These are phyloP conservation scores for Philonicus albiceps DNA, from an alignment of 2,888 invertebrate genomes.

Conservation along the genomic window DNA sequence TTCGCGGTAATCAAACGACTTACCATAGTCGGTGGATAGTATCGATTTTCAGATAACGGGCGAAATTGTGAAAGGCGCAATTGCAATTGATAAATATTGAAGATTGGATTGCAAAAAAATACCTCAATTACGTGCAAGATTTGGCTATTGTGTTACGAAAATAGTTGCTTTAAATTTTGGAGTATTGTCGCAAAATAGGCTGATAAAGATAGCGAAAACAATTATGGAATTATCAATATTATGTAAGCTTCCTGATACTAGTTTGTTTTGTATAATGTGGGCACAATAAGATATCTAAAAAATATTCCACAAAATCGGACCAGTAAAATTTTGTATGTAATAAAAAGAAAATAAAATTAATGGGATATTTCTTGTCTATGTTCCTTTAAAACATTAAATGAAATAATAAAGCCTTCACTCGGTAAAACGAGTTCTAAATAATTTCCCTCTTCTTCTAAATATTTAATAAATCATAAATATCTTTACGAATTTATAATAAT, in stretches of 20 bases:
- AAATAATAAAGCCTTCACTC: too few species aligned
- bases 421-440: too few species aligned
- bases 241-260: neutral
- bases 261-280: too few species aligned
- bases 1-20: neutral
- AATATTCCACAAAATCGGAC: too few species aligned
- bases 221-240: neutral
- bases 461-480: too few species aligned
- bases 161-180: neutral
- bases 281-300: too few species aligned
- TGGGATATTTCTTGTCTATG: too few species aligned
- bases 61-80: neutral
- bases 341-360: too few species aligned
- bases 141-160: neutral
- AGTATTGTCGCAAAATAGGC: neutral
- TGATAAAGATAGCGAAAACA: neutral
- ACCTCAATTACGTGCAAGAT: neutral
- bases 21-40: neutral
- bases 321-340: too few species aligned
- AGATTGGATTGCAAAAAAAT: neutral
- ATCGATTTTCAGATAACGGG: neutral
- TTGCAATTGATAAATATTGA: neutral
- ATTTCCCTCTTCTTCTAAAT: too few species aligned
- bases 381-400: too few species aligned
- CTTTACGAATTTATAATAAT: too few species aligned